These are phyloP conservation scores for Pachypeltis micranthus DNA, from an alignment of 1,140 invertebrate species.

Conservation along the genomic window DNA sequence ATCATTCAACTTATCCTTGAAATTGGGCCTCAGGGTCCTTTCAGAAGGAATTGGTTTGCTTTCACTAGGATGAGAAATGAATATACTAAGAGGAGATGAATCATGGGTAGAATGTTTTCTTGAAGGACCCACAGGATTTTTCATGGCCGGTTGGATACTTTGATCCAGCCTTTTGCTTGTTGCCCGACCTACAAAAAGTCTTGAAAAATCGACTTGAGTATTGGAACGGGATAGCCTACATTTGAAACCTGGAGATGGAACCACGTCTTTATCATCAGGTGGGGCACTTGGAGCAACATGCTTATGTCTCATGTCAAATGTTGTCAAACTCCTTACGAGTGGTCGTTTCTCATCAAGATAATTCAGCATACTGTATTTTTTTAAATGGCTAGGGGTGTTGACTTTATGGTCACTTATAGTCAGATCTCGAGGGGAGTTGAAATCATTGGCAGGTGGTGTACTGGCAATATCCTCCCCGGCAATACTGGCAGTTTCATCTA, in stretches of 20 bases:
- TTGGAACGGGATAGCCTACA: conserved; percentile 15
- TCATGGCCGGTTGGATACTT: too few relatives aligned
- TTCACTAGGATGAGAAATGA: neutral
- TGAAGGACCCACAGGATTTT: too few relatives aligned
- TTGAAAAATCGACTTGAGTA: conserved; percentile 16
- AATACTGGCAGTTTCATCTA: conserved; percentile 11
- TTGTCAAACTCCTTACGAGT: conserved; percentile 14
- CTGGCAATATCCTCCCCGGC: neutral
- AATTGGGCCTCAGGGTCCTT: neutral
- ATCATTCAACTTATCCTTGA: too few relatives aligned
- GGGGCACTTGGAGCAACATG: neutral
- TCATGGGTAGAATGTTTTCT: neutral
- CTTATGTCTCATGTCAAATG: conserved; percentile 16
- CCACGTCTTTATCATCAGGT: neutral
- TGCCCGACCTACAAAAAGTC: neutral
- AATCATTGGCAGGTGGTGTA: neutral
- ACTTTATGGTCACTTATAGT: too few relatives aligned
- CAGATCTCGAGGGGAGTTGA: too few relatives aligned
- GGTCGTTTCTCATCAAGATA: conserved; percentile 8
- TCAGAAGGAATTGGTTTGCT: too few relatives aligned
- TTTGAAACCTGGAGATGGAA: neutral
- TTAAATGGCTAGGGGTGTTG: neutral
- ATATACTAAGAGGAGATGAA: neutral
- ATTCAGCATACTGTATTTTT: conserved; percentile 11
- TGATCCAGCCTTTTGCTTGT: neutral